phyloP scores from a whole-genome alignment of 2,113 vertebrate genomes.

The Eubucco bourcierii region DNA sequence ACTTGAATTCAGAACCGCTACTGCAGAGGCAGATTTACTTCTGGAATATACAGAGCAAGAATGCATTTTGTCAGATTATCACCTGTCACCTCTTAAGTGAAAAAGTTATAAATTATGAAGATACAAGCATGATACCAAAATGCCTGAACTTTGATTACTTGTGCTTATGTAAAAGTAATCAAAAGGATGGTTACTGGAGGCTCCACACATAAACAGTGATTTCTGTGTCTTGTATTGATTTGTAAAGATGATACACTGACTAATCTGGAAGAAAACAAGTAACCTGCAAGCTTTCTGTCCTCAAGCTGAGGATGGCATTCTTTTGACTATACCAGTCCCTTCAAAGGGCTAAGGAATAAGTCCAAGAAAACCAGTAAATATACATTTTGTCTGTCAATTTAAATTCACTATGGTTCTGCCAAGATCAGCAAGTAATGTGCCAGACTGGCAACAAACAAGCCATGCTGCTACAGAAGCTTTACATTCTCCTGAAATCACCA shows the following conservation, averaged over 20 bases:
- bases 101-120: background rate
- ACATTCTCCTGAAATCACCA: background rate
- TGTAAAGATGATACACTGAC: background rate
- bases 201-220: background rate
- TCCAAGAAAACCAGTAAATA: background rate
- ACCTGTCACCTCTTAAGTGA: background rate
- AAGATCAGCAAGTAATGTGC: background rate
- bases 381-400: background rate
- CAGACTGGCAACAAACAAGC: background rate
- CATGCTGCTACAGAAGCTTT: background rate
- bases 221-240: background rate
- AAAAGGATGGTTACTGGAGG: background rate
- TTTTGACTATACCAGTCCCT: background rate
- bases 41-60: constrained; percentile 19
- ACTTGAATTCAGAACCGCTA: constrained; percentile 23
- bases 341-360: background rate
- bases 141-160: background rate
- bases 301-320: background rate
- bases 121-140: background rate
- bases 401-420: background rate
- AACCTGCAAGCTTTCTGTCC: background rate
- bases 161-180: background rate
- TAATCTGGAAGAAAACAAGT: background rate
- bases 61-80: constrained; percentile 16
- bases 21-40: constrained; percentile 28